Conservation (phyloP, 1,140 invertebrate genomes). For the Kradibia gibbosae region DNA sequence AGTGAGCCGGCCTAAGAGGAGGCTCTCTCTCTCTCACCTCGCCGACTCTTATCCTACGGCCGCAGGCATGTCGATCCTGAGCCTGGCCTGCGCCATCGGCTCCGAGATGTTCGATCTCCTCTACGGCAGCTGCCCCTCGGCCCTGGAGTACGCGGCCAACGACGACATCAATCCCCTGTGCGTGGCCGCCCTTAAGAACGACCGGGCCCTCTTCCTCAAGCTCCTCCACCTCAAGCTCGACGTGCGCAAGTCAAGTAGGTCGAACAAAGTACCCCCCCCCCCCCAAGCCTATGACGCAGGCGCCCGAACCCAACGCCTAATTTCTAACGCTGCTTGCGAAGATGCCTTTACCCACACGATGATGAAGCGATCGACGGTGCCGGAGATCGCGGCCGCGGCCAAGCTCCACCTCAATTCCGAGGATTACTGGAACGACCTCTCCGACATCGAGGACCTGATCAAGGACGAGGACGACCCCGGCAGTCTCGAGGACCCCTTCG, state of each 20-base stretch:
- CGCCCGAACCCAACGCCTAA: too few relatives aligned
- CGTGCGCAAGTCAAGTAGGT: conserved; percentile 58
- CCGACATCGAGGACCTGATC: conserved; percentile 56
- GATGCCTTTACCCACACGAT: conserved; percentile 66
- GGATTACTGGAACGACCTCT: conserved; percentile 63
- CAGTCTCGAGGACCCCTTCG: too few relatives aligned
- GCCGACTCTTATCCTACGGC: too few relatives aligned
- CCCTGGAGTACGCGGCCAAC: conserved; percentile 55
- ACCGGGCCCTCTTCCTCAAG: conserved; percentile 62
- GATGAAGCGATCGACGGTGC: conserved; percentile 61
- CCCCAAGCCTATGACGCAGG: too few relatives aligned
- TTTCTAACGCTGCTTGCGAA: too few relatives aligned
- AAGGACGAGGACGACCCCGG: conserved; percentile 34
- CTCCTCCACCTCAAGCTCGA: conserved; percentile 60
- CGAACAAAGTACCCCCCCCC: too few relatives aligned
- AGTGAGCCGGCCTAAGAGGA: too few relatives aligned
- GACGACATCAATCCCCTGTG: conserved; percentile 67
- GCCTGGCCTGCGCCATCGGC: conserved; percentile 62
- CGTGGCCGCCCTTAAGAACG: conserved; percentile 66
- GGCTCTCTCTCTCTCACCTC: too few relatives aligned
- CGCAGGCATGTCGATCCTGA: conserved; percentile 63
- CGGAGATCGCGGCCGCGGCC: conserved; percentile 60
- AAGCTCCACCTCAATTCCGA: conserved; percentile 54
- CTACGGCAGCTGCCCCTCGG: conserved; percentile 58
- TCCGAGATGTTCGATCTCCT: conserved; percentile 63